phyloP scores from a whole-genome alignment of 2,113 vertebrate species.

The Carollia perspicillata region DNA sequence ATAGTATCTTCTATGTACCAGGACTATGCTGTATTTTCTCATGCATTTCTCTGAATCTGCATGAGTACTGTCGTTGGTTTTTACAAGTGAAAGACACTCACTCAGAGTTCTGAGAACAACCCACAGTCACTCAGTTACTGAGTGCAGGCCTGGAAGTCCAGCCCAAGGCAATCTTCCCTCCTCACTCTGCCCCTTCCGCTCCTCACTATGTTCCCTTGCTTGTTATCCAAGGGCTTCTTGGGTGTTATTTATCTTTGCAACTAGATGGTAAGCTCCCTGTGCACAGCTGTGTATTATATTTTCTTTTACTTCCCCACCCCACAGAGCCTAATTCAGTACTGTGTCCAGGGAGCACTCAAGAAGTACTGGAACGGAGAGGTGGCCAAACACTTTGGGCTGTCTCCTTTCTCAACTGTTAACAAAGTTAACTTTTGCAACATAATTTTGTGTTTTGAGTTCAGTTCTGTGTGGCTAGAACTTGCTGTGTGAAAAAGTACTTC shows the following conservation, averaged over 20 bases:
- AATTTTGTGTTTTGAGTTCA: neutral
- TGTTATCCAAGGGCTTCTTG: neutral
- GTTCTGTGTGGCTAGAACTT: neutral
- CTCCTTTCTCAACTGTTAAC: neutral
- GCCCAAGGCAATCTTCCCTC: neutral
- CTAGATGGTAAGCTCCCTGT: neutral
- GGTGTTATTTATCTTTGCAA: neutral
- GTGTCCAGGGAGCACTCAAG: neutral
- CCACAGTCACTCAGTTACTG: neutral
- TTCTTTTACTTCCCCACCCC: neutral
- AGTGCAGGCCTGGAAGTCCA: neutral
- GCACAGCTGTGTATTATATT: neutral
- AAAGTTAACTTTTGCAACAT: conserved; percentile 35
- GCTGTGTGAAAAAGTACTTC: neutral
- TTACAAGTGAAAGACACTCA: neutral
- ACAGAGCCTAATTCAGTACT: neutral
- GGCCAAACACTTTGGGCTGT: neutral
- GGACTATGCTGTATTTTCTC: neutral
- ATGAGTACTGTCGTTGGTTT: neutral
- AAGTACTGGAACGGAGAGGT: neutral
- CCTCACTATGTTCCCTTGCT: neutral
- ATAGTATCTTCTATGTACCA: neutral
- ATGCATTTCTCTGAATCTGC: neutral
- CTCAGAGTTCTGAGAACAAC: neutral
- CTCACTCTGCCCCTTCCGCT: neutral